phyloP scores from a whole-genome alignment of 2,888 invertebrate genomes.

The Drymonia ruficornis region DNA sequence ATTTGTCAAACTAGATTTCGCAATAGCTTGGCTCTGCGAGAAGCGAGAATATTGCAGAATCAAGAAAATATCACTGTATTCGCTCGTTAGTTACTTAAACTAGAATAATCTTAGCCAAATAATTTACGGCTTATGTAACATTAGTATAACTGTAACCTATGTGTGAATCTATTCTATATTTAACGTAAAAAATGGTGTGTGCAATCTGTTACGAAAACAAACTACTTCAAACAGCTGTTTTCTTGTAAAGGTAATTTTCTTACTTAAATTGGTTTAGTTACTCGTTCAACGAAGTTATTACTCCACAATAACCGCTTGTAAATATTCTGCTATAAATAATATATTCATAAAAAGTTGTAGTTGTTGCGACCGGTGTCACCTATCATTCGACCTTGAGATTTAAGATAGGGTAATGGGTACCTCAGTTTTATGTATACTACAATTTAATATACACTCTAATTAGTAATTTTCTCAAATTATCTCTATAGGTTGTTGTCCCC shows the following conservation, averaged over 20 bases:
- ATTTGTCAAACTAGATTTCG: too few species aligned
- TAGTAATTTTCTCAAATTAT: not conserved
- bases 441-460: not conserved
- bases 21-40: too few species aligned
- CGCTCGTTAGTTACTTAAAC: not conserved
- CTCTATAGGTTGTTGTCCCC: not conserved
- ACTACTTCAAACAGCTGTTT: slow-evolving; percentile 65
- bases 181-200: slow-evolving; percentile 59
- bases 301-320: slow-evolving; percentile 1
- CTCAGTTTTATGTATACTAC: not conserved
- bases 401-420: slow-evolving; percentile 2
- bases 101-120: not conserved
- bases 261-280: slow-evolving; percentile 8
- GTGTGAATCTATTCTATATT: slow-evolving; percentile 17
- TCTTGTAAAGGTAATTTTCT: slow-evolving; percentile 69
- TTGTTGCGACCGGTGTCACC: slow-evolving; percentile 32
- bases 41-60: not conserved
- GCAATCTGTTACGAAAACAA: slow-evolving; percentile 34
- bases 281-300: slow-evolving; percentile 6
- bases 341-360: not conserved
- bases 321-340: slow-evolving; percentile 4
- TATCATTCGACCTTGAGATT: slow-evolving; percentile 50
- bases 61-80: not conserved
- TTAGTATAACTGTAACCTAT: slow-evolving; percentile 11
- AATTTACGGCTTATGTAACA: slow-evolving; percentile 11